phyloP scores from a whole-genome alignment of 2,797 vertebrate genomes.

The Cichlasoma orientale region DNA sequence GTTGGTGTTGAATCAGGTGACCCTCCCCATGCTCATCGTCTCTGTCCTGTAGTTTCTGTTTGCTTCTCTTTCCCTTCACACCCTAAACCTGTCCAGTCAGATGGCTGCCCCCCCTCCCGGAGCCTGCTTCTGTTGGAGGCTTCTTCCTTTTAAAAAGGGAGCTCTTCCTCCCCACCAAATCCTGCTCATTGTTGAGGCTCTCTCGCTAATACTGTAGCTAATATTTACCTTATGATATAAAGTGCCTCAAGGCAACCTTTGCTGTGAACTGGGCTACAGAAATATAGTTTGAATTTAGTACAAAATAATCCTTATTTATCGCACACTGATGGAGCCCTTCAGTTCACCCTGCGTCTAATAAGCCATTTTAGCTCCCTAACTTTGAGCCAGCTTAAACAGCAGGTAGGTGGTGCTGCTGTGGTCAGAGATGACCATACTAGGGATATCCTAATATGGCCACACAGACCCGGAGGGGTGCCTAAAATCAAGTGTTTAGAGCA shows the following conservation, averaged over 20 bases:
- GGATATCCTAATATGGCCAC: too few species aligned
- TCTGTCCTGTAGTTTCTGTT: background rate
- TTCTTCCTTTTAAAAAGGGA: background rate
- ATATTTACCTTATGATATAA: background rate
- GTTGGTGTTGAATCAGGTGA: background rate
- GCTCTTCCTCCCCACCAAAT: background rate
- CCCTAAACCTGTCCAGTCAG: too few species aligned
- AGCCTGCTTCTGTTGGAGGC: too few species aligned
- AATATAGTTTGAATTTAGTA: background rate
- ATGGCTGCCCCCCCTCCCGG: too few species aligned
- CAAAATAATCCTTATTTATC: background rate
- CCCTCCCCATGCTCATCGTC: background rate
- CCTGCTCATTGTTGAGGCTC: accelerated
- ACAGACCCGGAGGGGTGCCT: too few species aligned
- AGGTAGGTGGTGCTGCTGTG: too few species aligned
- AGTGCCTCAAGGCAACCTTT: background rate
- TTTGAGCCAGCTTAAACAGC: too few species aligned
- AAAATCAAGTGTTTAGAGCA: accelerated
- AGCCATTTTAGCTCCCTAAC: background rate
- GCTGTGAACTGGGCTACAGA: background rate
- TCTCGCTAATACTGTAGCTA: background rate
- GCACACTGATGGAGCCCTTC: background rate
- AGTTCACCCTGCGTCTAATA: background rate
- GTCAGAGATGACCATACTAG: too few species aligned
- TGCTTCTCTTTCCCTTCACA: too few species aligned